Base-by-base conservation (phyloP, 2,113 vertebrate species). In the Apeltes quadracus region DNA sequence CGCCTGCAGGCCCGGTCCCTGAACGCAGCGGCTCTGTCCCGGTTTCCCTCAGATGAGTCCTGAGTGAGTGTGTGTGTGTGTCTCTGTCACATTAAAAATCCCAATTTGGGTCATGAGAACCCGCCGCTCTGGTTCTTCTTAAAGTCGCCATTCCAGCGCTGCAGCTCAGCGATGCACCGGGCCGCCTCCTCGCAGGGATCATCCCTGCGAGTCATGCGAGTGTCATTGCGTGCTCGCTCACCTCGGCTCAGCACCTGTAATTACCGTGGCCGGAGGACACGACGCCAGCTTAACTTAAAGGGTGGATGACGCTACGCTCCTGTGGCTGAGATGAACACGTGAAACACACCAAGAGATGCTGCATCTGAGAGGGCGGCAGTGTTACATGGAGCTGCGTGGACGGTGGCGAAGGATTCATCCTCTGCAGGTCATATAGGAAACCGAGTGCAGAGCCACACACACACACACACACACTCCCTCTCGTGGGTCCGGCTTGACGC, bases 11-110 rank as follows among this genome's bases (percentile, higher is more conserved):
- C n/a, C n/a, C n/a, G 61, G 85, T 89, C 88, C 87, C 90, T 83
- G 43, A 88, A 83, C 90, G 23, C 85, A 83, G 76, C 6, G 69
- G 84, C 56, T 70, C 84, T 86, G 87, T 78, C 83, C 88, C 75
- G 82, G n/a, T 84, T 89, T 91, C 76, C 84, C 64, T 90, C 58
- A 54, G 67, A 81, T 72, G 64, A 73, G 79, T 79, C 64, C 72
- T 62, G 70, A 65, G 41, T 56, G 32, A 7, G 25, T n/a, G 61
- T 13, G 23, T 6, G 36, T 74, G 36, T 72, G 58, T 59, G 46
- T 56, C 38, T 39, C 18, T 4, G 13, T 7, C 7, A 5, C 57
- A 59, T 20, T 20, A 20, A 55, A 72, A 55, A 18, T 29, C 13
- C 27, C 1, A 51, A 14, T 36, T 23, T 34, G 0, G 11, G 29